These are phyloP conservation scores for Ichneumon xanthorius DNA, from an alignment of 2,888 invertebrate species.

Conservation along the genomic window DNA sequence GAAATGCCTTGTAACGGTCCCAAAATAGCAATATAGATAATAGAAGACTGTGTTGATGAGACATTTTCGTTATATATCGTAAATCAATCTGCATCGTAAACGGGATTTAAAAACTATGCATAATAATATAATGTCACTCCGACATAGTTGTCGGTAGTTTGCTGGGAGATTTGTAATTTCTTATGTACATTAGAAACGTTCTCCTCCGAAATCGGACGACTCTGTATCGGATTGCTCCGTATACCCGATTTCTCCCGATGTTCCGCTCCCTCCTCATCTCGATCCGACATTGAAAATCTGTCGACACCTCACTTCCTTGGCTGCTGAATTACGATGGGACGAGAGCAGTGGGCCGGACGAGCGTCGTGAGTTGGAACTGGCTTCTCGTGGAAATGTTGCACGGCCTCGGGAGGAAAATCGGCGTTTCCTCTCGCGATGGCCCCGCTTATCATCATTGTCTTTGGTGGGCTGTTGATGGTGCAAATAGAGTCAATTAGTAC, in stretches of 20 bases:
- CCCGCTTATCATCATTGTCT: constrained; percentile 91
- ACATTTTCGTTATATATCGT: constrained; percentile 29
- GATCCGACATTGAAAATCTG: not conserved
- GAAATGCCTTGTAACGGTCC: constrained; percentile 67
- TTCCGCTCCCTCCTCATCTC: not conserved
- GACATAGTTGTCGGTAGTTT: not conserved
- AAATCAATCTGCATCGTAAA: constrained; percentile 31
- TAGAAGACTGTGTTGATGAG: constrained; percentile 25
- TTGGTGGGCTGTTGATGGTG: constrained; percentile 88
- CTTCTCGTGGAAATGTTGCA: constrained; percentile 92
- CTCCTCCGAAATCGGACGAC: constrained; percentile 12
- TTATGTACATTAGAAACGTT: constrained; percentile 61
- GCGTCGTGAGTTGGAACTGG: constrained; percentile 89
- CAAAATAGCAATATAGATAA: constrained; percentile 40
- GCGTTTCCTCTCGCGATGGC: constrained; percentile 93
- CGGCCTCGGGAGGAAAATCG: constrained; percentile 95
- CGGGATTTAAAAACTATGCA: constrained; percentile 43
- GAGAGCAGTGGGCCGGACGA: constrained; percentile 87
- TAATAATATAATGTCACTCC: constrained; percentile 26
- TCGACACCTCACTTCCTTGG: constrained; percentile 91
- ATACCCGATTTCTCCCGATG: not conserved
- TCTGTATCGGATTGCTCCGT: not conserved
- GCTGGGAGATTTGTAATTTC: constrained; percentile 50
- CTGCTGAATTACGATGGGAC: constrained; percentile 92
- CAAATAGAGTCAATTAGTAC: not conserved